Base-by-base conservation (phyloP, 2,797 vertebrate genomes). In the Salmo trutta region DNA sequence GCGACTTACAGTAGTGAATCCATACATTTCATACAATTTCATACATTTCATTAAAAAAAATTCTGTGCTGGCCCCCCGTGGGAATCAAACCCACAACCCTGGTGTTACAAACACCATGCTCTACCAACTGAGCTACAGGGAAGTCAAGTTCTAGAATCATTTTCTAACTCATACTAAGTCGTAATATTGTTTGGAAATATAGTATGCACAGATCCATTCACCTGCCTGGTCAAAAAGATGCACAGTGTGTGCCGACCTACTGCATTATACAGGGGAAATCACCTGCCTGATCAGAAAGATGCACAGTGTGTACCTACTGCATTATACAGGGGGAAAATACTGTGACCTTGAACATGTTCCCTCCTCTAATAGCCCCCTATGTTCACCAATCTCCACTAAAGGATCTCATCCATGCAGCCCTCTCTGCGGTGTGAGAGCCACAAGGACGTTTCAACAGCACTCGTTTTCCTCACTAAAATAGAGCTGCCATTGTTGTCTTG, bases 401-500 rank as follows among this genome's bases (percentile, higher is more conserved):
- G 31, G 27, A 33, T 62, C 72, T 15, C 1, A 7, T 29, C 54
- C 54, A 36, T 8, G 16, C 29, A 27, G 5, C 29, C 66, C 33
- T 29, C 33, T 41, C n/a, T 16, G 5, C 4, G 54, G 36, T 64
- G 12, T 15, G 33, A 64, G 56, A 21, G 10, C 16, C 54, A 31
- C 73, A 47, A 27, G 73, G 73, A 64, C 17, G 7, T 56, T 59
- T 59, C 19, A 56, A 56, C 52, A 17, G 53, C 56, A 64, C 33
- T 74, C 15, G 14, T 56, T 52, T 71, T 14, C 33, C 69, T 17
- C 24, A 29, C 47, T 72, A 21, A 53, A 53, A 62, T 36, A 62
- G 27, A 64, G 19, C 54, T 74, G 73, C 56, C 56, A 62, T 47
- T 74, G 56, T 47, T 21, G 33, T 19, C 56, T 36, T 74, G 47